Evolutionary conservation across 2,888 invertebrate genomes (phyloP), one percentile per base, ranked within the genome.

Genomic region (Meloe dianella): DNA sequence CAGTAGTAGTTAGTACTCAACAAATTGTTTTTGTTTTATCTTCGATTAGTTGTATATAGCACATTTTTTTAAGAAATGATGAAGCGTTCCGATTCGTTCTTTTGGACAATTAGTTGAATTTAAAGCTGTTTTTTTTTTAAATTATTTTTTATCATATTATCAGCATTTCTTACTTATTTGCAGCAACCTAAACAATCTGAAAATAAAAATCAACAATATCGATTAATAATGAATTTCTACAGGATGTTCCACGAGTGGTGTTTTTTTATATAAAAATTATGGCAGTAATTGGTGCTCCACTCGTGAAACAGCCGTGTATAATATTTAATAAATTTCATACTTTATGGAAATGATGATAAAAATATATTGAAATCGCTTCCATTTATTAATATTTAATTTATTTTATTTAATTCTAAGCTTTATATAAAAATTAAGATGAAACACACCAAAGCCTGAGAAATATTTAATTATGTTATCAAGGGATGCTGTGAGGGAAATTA

Each of bases 401-500:
- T 69, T 68, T 72, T 67, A 69, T 71, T 74, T 73, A 41, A 73
- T 73, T 71, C 73, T 74, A 77, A 74, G 74, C 75, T 68, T 75
- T 74, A 65, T 67, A 79, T 77, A 75, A 77, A 78, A 78, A 68
- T 51, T 77, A 78, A 75, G 73, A 75, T 75, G 72, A 74, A 80
- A 81, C 79, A 78, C 73, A 72, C 51, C 74, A n/a, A 81, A 81
- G 81, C 81, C 78, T 80, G 80, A 79, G 77, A 77, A 79, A 76
- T 74, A 51, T 51, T 17, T 14, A 14, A 14, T 38, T 51, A 51
- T 51, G 47, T 17, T 51, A 72, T 78, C 74, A 72, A 74, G 75
- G 75, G 75, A 75, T 71, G 75, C 75, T 71, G 74, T 75, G 73
- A 72, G 68, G 71, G 74, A 66, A 66, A 69, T 83, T 83, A 84